Conservation (phyloP, 2,888 invertebrate species). For the Polyploca ridens region DNA sequence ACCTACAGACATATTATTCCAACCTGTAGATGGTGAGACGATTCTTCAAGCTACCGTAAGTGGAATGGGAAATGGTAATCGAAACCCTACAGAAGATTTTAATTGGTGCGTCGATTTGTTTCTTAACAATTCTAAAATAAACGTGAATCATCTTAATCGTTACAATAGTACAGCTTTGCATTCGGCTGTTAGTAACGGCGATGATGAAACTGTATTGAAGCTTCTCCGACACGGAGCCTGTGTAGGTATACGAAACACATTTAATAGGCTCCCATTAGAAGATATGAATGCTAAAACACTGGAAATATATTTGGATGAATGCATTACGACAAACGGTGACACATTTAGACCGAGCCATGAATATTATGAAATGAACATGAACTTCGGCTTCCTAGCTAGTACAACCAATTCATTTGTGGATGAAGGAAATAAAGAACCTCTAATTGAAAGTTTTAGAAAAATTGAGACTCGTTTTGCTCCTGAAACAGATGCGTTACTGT, state of each 20-base stretch:
- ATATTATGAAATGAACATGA: slow-evolving; percentile 89
- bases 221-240: slow-evolving; percentile 89
- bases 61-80: slow-evolving; percentile 73
- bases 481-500: slow-evolving; percentile 90
- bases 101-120: slow-evolving; percentile 86
- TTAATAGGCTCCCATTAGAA: slow-evolving; percentile 88
- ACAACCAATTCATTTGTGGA: slow-evolving; percentile 77
- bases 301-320: slow-evolving; percentile 89
- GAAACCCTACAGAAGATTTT: slow-evolving; percentile 80
- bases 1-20: slow-evolving; percentile 76
- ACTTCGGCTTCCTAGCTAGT: slow-evolving; percentile 89
- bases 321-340: slow-evolving; percentile 87
- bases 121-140: slow-evolving; percentile 81
- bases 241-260: slow-evolving; percentile 87
- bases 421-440: slow-evolving; percentile 70
- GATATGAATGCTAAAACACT: slow-evolving; percentile 89
- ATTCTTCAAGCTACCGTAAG: slow-evolving; percentile 83
- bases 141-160: slow-evolving; percentile 85
- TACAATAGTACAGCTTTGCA: slow-evolving; percentile 89
- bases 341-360: slow-evolving; percentile 84
- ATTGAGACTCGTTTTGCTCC: slow-evolving; percentile 76
- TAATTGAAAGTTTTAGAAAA: slow-evolving; percentile 71
- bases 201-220: slow-evolving; percentile 85
- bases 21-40: slow-evolving; percentile 76
- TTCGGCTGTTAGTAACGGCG: slow-evolving; percentile 89